A percentile compares a stretch with the other conserved stretches of the same genome.
Conservation (phyloP, 2,113 vertebrate species). For the Rutilus rutilus region DNA sequence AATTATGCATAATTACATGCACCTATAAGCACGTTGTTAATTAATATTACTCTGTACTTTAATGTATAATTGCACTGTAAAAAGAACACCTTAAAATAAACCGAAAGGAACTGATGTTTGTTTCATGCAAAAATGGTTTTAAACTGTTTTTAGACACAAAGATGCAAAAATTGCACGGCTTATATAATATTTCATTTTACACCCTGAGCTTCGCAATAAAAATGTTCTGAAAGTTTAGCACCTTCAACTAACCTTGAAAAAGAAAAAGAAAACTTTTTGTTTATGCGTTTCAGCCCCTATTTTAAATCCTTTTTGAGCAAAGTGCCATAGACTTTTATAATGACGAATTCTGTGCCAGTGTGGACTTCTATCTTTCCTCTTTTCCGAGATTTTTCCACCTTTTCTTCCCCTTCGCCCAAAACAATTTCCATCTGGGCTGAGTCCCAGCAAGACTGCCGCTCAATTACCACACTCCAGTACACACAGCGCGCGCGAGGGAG, state of each 20-base stretch:
- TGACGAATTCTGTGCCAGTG: not conserved
- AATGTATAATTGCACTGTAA: no score
- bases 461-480: constrained; percentile 70
- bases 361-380: not conserved
- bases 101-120: no score
- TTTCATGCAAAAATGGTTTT: no score
- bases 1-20: no score
- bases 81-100: no score
- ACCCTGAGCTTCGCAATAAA: not conserved
- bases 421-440: constrained; percentile 73
- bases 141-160: no score
- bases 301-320: not conserved
- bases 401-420: constrained; percentile 53
- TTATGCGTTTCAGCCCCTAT: no score
- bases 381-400: not conserved
- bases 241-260: not conserved
- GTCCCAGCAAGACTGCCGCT: constrained; percentile 69
- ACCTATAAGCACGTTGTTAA: no score
- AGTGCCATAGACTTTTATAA: not conserved
- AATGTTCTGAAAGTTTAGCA: not conserved
- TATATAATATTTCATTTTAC: not conserved
- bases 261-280: not conserved
- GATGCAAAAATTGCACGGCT: no score
- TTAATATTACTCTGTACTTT: no score
- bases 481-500: constrained; percentile 57